These are phyloP conservation scores for Campoletis raptor DNA, from an alignment of 2,888 invertebrate species.

Conservation along the genomic window DNA sequence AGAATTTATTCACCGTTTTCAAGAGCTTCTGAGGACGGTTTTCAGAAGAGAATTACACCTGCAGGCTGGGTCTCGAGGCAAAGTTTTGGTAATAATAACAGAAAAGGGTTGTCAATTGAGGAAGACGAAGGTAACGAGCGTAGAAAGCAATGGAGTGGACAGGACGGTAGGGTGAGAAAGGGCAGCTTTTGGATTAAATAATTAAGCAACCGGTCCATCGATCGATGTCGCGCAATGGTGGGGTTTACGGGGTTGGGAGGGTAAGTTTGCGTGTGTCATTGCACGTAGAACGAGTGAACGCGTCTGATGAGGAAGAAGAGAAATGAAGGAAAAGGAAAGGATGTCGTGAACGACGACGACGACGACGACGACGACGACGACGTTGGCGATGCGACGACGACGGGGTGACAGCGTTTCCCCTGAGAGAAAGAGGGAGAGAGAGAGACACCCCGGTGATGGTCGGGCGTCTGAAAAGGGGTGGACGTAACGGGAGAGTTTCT, in stretches of 20 bases:
- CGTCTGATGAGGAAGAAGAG: slow-evolving; percentile 58
- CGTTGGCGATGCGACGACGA: slow-evolving; percentile 59
- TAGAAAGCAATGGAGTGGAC: slow-evolving; percentile 8
- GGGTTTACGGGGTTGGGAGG: not conserved
- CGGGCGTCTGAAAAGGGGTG: slow-evolving; percentile 66
- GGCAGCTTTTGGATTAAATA: slow-evolving; percentile 77
- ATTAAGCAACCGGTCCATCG: slow-evolving; percentile 75
- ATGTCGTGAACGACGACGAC: slow-evolving; percentile 63
- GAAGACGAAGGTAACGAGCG: slow-evolving; percentile 52
- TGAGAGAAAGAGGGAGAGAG: slow-evolving; percentile 66
- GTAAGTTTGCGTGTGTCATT: slow-evolving; percentile 67
- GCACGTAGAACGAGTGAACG: slow-evolving; percentile 63
- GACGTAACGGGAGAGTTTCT: slow-evolving; percentile 66
- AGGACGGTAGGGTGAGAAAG: slow-evolving; percentile 38
- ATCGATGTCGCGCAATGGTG: slow-evolving; percentile 66
- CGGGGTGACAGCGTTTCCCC: slow-evolving; percentile 59
- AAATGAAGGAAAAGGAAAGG: slow-evolving; percentile 57
- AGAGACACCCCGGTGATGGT: slow-evolving; percentile 69
- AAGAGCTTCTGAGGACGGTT: not conserved
- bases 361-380: slow-evolving; percentile 53
- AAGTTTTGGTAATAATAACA: slow-evolving; percentile 6
- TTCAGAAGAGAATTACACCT: not conserved
- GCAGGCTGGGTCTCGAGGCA: not conserved
- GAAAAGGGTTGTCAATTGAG: slow-evolving; percentile 45
- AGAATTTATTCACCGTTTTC: slow-evolving; percentile 11